Base-by-base conservation (phyloP, 2,888 invertebrate species). In the Syrista parreyssii region DNA sequence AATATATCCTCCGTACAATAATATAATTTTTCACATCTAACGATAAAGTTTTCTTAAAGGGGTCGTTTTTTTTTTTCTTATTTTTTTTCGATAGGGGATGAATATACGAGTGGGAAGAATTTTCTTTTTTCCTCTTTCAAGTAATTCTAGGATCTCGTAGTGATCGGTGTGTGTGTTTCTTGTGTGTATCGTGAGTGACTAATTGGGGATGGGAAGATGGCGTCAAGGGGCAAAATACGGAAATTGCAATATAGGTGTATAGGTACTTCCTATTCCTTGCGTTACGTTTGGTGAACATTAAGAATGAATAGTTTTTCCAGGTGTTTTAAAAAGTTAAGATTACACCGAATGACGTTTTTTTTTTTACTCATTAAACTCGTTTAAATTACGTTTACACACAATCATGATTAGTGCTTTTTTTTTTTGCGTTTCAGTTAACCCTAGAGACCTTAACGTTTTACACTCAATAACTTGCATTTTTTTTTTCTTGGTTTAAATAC, bases 1-100 rank as follows among this genome's bases (percentile, higher is more conserved):
- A 85, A 86, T 86, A 87, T 86, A 88, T 89, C 88, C 86, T 88
- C 87, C 89, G 86, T 88, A 88, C 88, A 86, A 89, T 90, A 90
- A 88, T 90, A 90, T 90, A 89, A 76, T 88, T 89, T 89, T 89
- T 86, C 89, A 91, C 91, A 91, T 89, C 89, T 90, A 91, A 91
- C 90, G 89, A 90, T 91, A 90, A 91, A 89, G 88, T 83, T 86
- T 75, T 77, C 69, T 73, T 31, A 71, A 33, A 32, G 33, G 33
- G 71, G 31, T 55, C 55, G 55, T 23, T 23, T 55, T 55, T 55
- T 23, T 55, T 23, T 23, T 55, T 6, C 23, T 55, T 23, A n/a
- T n/a, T 55, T 55, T 23, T 23, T 15, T 55, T 55, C 55, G 23
- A 55, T 9, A 55, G 23, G 55, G 55, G 23, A 55, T 55, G 55